phyloP scores from a whole-genome alignment of 2,113 vertebrate genomes.

The Echinops telfairi region DNA sequence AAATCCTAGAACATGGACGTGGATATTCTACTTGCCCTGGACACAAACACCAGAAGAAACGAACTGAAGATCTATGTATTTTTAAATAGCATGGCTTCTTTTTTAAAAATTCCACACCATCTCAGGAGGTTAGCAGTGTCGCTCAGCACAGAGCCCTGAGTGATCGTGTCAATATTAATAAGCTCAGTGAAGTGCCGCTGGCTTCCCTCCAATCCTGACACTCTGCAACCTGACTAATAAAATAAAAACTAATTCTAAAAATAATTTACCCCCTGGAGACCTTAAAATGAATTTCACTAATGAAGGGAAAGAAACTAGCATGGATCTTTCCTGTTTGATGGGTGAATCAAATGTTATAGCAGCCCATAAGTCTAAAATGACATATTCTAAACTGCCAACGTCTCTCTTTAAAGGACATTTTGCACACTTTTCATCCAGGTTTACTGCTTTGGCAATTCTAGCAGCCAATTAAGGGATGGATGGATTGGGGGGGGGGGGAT shows the following conservation, averaged over 20 bases:
- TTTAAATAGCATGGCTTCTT: conserved; percentile 68
- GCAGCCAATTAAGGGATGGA: not conserved
- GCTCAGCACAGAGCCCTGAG: conserved; percentile 68
- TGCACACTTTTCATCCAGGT: conserved; percentile 48
- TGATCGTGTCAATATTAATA: conserved; percentile 84
- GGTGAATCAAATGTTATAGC: conserved; percentile 70
- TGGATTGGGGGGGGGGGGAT: not conserved
- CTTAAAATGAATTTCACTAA: conserved; percentile 86
- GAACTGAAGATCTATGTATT: not conserved
- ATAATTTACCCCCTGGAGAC: conserved; percentile 87
- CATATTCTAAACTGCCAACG: conserved; percentile 27
- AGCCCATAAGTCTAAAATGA: conserved; percentile 61
- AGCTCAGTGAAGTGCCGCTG: conserved; percentile 74
- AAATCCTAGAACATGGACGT: not conserved
- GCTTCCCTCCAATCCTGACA: conserved; percentile 80
- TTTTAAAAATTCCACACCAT: conserved; percentile 66
- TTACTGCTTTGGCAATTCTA: conserved; percentile 65
- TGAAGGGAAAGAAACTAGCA: conserved; percentile 70
- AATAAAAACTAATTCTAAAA: conserved; percentile 86
- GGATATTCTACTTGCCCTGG: conserved; percentile 12
- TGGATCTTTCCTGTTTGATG: conserved; percentile 72
- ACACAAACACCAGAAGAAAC: conserved; percentile 59
- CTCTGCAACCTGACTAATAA: conserved; percentile 82
- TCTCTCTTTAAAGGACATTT: conserved; percentile 63
- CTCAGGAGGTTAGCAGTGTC: conserved; percentile 78